phyloP scores from a whole-genome alignment of 2,113 vertebrate species.

The Tachysurus vachellii region DNA sequence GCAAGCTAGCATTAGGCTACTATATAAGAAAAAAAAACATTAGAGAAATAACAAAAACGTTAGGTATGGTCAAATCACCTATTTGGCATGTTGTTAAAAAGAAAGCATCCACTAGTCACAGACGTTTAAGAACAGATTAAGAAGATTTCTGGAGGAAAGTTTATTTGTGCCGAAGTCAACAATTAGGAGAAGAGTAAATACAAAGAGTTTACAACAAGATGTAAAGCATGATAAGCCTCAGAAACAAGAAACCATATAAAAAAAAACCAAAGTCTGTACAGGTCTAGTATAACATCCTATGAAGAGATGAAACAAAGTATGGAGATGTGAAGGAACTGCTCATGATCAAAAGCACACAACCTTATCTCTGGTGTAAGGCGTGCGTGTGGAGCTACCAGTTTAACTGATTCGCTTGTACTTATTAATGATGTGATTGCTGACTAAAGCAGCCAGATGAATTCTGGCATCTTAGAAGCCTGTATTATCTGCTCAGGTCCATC shows the following conservation, averaged over 20 bases:
- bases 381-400: not conserved
- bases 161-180: not conserved
- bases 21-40: not conserved
- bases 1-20: not conserved
- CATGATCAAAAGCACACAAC: not conserved
- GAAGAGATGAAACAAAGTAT: not conserved
- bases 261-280: not conserved
- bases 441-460: not conserved
- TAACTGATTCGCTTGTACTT: not conserved
- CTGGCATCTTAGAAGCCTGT: not conserved
- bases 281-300: not conserved
- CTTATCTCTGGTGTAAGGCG: not conserved
- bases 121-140: not conserved
- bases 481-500: not conserved
- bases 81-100: not conserved
- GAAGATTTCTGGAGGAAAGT: not conserved
- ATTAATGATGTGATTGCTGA: not conserved
- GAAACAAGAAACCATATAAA: not conserved
- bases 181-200: not conserved
- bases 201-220: not conserved
- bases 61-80: not conserved
- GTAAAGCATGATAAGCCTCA: not conserved
- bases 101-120: not conserved
- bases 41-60: not conserved
- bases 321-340: not conserved